Conservation (phyloP, 2,888 invertebrate genomes). For the Ganaspis brasiliensis region DNA sequence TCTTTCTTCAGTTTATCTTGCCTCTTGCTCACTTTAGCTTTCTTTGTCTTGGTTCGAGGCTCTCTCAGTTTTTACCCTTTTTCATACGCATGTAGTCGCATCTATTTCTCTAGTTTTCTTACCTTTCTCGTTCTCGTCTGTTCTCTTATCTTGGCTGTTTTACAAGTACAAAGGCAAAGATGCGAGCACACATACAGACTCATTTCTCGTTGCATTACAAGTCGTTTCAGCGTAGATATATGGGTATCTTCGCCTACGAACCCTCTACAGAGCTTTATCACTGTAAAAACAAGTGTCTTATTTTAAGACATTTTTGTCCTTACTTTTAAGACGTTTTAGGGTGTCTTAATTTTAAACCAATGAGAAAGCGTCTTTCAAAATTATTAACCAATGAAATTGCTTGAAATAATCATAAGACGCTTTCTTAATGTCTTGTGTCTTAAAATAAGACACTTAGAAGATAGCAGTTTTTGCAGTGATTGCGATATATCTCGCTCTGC, state of each 20-base stretch:
- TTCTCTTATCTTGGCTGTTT: conserved; percentile 9
- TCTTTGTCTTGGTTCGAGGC: conserved; percentile 25
- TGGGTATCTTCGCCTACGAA: conserved; percentile 33
- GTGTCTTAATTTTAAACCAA: too few species aligned
- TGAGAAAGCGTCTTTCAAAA: too few species aligned
- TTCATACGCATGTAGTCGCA: conserved; percentile 3
- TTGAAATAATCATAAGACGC: too few species aligned
- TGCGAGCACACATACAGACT: not conserved
- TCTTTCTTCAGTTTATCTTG: conserved; percentile 47
- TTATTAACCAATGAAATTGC: too few species aligned
- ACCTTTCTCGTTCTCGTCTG: conserved; percentile 18
- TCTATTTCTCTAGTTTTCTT: conserved; percentile 39
- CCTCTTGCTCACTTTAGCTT: conserved; percentile 20
- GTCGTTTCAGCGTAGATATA: conserved; percentile 40
- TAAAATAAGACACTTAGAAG: too few species aligned
- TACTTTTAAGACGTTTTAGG: too few species aligned
- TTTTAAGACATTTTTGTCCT: too few species aligned
- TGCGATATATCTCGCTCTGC: conserved; percentile 39
- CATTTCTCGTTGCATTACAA: conserved; percentile 43
- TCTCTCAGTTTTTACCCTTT: not conserved
- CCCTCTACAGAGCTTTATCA: conserved; percentile 38
- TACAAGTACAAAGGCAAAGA: conserved; percentile 5
- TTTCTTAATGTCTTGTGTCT: too few species aligned
- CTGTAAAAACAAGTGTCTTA: too few species aligned
- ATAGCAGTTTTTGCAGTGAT: too few species aligned